Evolutionary conservation across 2,888 invertebrate genomes (phyloP), one percentile per base, ranked within the genome.

Genomic region (Tachina fera): DNA sequence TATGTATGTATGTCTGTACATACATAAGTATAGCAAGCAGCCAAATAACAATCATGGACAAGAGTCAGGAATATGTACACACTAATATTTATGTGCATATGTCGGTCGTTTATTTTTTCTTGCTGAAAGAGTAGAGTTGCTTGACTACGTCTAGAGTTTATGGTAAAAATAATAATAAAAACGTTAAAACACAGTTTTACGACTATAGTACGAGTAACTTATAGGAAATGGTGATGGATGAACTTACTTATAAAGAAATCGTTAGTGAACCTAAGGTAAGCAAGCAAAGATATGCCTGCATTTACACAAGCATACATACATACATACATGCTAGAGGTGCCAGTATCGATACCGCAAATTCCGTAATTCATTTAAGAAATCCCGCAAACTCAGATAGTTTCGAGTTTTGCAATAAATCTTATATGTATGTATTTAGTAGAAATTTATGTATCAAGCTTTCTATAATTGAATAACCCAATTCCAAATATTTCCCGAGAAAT

Each of bases 121-220:
- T 14, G 61, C 9, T 45, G 14, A 9, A 80, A 63, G 68, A 49
- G 70, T 75, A 22, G 70, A 19, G 72, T n/a, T 56, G 47, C 22
- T 68, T 68, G 68, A 76, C 80, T 75, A 80, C 78, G 84, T 80
- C 75, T 74, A 71, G 72, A 56, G 61, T 74, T 81, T 85, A 74
- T 81, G 74, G 74, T 56, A 82, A 78, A 85, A 81, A 70, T 76
- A 83, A 81, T 85, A 85, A 83, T 86, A 83, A 82, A 83, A 86
- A 83, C 79, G 75, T 83, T 83, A 76, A 76, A 74, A 49, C 75
- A 76, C 19, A 77, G 49, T 67, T 71, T 67, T 56, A 31, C 5
- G 31, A 31, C 6, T 6, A 67, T 31, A 63, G 43, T 13, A 67
- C 39, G 16, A 49, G 22, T 63, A 51, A 22, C 61, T 75, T 61